Evolutionary conservation across 2,797 vertebrate species (phyloP).

Genomic region (Eptatretus atami): DNA sequence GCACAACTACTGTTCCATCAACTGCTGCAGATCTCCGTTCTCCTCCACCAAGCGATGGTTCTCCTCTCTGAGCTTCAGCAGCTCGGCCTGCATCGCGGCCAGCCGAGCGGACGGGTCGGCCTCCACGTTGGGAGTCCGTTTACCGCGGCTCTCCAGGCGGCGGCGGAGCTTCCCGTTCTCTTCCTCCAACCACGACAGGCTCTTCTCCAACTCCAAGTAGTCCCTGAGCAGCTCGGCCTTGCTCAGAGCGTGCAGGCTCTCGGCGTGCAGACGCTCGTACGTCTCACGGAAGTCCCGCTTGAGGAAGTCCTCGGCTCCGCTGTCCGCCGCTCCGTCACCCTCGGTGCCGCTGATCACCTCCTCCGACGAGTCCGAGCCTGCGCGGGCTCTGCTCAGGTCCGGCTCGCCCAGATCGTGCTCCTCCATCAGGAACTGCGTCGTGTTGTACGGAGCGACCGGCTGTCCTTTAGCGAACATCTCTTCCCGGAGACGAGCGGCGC

Average conservation of each 20-base stretch:
- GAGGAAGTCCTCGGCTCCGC: constrained; percentile 50
- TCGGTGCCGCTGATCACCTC: constrained; percentile 32
- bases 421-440: constrained; percentile 94
- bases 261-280: constrained; percentile 73
- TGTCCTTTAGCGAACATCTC: constrained; percentile 97
- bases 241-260: constrained; percentile 89
- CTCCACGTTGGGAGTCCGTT: constrained; percentile 10
- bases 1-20: too few relatives aligned
- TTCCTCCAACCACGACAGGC: constrained; percentile 66
- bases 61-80: constrained; percentile 39
- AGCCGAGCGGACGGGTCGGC: constrained; percentile 16
- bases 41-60: constrained; percentile 33
- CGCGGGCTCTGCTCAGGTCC: constrained; percentile 18
- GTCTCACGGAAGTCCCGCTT: constrained; percentile 92
- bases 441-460: constrained; percentile 81
- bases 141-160: constrained; percentile 16
- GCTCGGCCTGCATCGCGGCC: constrained; percentile 33
- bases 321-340: constrained; percentile 65
- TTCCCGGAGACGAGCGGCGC: constrained; percentile 49
- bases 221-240: constrained; percentile 81
- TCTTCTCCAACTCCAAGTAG: constrained; percentile 93
- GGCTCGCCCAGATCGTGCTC: constrained; percentile 87
- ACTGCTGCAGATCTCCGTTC: constrained; percentile 15
- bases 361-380: constrained; percentile 14
- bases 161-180: constrained; percentile 46